Evolutionary conservation across 1,140 invertebrate genomes (phyloP), one percentile per base, ranked within the genome.

Genomic region (Ostrea denselamellosa): DNA sequence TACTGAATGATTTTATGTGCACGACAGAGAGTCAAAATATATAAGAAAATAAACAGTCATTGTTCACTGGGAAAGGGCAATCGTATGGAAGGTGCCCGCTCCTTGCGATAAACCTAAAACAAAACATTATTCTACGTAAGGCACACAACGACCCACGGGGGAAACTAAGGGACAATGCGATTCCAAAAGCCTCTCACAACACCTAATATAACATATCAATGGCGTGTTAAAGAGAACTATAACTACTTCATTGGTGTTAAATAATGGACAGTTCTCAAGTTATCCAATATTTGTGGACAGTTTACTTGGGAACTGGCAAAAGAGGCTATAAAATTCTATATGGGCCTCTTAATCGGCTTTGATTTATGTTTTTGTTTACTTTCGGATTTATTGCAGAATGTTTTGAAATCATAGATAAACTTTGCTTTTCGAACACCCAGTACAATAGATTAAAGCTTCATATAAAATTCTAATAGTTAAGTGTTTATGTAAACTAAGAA

Each of bases 251-350:
- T 17, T 62, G 56, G 83, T 85, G 83, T 25, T 34, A 85, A 58
- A 62, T 85, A 62, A 85, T 52, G 58, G 22, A 52, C 68, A 71
- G 51, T 86, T 65, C 51, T n/a, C 14, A 17, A 8, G 51, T 86
- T 86, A 86, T 86, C 44, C 68, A 86, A 86, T 86, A 53, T 86
- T 77, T 86, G 85, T 86, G 62, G 68, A 86, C 85, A 86, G 68
- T 86, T 77, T 53, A 71, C 62, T 77, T 77, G 34, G 44, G 22
- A 71, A 68, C 51, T 52, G n/a, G 25, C 51, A 17, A 68, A 86
- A 52, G 62, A n/a, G 62, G 83, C 44, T 51, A 62, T 34, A 86
- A 71, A 86, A 71, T 52, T 44, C 77, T 51, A 25, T 56, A 71
- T 71, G 53, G 34, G 62, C 34, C 28, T 28, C 53, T 86, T 71